Base-by-base conservation (phyloP, 1,140 invertebrate genomes). In the Augochlora pura region DNA sequence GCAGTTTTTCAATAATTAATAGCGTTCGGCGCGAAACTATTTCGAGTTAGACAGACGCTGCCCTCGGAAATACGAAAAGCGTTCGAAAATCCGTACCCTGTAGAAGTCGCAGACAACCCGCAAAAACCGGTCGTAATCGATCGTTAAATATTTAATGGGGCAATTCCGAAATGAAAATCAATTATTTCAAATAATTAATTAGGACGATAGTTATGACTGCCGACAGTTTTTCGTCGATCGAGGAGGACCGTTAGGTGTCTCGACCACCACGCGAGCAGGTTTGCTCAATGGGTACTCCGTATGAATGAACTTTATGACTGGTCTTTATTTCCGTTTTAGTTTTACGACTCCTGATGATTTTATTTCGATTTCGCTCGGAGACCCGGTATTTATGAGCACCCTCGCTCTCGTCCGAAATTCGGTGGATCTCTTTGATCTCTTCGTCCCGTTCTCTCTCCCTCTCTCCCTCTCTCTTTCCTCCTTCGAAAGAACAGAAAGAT, bases 301-400 rank as follows among this genome's bases (percentile, higher is more conserved):
- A 88, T 90, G 88, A 91, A 91, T 90, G 89, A 88, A 80, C 71
- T 90, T 90, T 89, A 91, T 69, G 86, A 89, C 82, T 72, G 75
- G 54, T 82, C 79, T 67, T 69, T 77, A 86, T 78, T 82, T 77
- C 64, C 74, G 25, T 87, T 82, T 87, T 86, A 83, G 59, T 85
- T 87, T 87, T 80, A 85, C 70, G 65, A 39, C 39, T 71, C 21
- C 54, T 82, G 77, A 87, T 86, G 83, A 80, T 80, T 88, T 87
- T 87, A 86, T 89, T 87, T 84, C 46, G 76, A 87, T 87, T 90
- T 89, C 87, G 88, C 85, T 84, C 72, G 69, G 18, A 57, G 42
- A 42, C 60, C 49, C 60, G 49, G 27, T 60, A 49, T 81, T 83
- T 86, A 83, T n/a, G 70, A 69, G 66, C 14, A 52, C 18, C 59